Percentiles rank a stretch among this genome's conserved stretches.
These are phyloP conservation scores for Ptilorrhoa leucosticta DNA, from an alignment of 2,113 vertebrate species.

Conservation along the genomic window DNA sequence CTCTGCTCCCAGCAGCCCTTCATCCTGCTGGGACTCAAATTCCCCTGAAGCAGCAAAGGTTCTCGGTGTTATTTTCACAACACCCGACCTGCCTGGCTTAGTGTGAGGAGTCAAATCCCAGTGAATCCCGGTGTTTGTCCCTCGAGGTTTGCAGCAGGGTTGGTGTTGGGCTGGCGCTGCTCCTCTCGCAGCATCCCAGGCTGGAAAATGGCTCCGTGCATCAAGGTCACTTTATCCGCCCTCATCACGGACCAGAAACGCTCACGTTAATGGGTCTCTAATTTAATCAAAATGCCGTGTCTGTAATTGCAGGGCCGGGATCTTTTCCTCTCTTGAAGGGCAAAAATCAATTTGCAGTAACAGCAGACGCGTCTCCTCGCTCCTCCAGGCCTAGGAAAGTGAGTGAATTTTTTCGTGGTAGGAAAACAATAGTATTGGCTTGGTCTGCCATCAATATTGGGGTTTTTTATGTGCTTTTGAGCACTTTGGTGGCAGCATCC, in stretches of 20 bases:
- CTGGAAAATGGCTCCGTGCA: not conserved
- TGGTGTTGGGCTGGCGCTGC: not conserved
- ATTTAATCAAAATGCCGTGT: not conserved
- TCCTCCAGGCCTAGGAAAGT: not conserved
- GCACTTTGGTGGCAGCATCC: not conserved
- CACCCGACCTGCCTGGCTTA: not conserved
- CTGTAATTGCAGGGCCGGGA: not conserved
- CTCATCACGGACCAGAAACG: fast-evolving
- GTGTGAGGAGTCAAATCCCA: not conserved
- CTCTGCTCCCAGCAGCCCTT: not conserved
- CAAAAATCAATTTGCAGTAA: not conserved
- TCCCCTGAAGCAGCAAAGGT: not conserved
- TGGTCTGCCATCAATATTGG: no score
- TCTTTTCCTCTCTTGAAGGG: not conserved
- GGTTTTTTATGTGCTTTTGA: not conserved
- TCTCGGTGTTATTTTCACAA: not conserved
- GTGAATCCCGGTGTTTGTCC: not conserved
- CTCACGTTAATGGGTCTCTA: not conserved
- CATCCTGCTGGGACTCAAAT: not conserved
- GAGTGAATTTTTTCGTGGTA: not conserved
- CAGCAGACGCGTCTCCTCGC: fast-evolving
- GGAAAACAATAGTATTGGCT: not conserved
- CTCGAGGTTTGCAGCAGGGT: not conserved
- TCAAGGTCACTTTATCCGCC: not conserved
- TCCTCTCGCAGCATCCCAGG: not conserved